Evolutionary conservation across 2,888 invertebrate species (phyloP), one percentile per base, ranked within the genome.

Genomic region (Cephus sareptanus): DNA sequence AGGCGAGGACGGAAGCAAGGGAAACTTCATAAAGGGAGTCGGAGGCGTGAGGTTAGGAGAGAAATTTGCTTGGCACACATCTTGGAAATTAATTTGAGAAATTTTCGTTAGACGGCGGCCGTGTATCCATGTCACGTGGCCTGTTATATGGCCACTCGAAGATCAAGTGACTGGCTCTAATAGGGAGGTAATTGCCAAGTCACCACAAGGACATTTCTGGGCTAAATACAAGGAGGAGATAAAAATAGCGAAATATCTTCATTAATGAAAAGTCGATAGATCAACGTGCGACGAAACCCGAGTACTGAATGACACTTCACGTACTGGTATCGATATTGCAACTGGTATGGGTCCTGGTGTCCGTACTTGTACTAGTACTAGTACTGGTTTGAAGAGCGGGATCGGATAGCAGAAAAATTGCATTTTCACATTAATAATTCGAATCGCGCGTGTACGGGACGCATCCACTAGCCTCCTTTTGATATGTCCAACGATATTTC

Each of bases 361-460:
- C 56, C 15, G 23, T 40, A 40, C 15, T 40, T 4, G 15, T 40
- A 15, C 15, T 40, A 40, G 40, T 40, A 40, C 40, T 15, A 40
- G 40, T 56, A 56, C 9, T 56, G 23, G 23, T 56, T 15, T 23
- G 56, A 56, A 23, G 23, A 56, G 23, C 23, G 56, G 56, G 9
- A 56, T 9, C 23, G 23, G 56, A 56, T 56, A 56, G 71, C 34
- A 71, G 31, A 71, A 71, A 71, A 71, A 71, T 71, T 71, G 71
- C 71, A 71, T 71, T 71, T 71, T 34, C 33, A 31, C 34, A 71
- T 71, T 71, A 71, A 71, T 71, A 71, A 71, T 71, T 71, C 71
- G 71, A 71, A 71, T 71, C 33, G 71, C 71, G 71, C 71, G 71
- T 71, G 71, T 71, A 31, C 71, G 71, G 33, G 71, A 71, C 71